These are phyloP conservation scores for Anabacerthia variegaticeps DNA, from an alignment of 2,797 vertebrate genomes.

Conservation along the genomic window DNA sequence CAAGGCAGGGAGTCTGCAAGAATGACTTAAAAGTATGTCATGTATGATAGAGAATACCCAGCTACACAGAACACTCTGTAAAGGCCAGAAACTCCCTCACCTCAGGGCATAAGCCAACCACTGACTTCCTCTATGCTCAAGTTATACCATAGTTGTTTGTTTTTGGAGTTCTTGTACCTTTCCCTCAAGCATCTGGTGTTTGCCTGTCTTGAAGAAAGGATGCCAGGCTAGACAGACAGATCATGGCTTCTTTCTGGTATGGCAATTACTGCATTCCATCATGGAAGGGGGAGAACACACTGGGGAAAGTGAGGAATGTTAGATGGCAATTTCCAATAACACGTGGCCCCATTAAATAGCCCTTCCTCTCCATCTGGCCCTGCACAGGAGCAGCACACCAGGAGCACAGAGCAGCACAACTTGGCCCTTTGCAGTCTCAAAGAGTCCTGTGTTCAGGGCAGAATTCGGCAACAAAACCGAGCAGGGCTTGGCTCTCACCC, in stretches of 20 bases:
- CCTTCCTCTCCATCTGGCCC: not conserved
- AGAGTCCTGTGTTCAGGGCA: not conserved
- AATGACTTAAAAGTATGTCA: not conserved
- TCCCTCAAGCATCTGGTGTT: slow-evolving; percentile 53
- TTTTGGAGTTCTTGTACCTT: slow-evolving; percentile 45
- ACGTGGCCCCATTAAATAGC: not conserved
- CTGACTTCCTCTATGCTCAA: slow-evolving; percentile 40
- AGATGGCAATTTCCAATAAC: slow-evolving; percentile 55
- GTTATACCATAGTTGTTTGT: slow-evolving; percentile 44
- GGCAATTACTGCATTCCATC: slow-evolving; percentile 65
- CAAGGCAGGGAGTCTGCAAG: not conserved
- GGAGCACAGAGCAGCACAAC: not conserved
- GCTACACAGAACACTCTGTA: not conserved
- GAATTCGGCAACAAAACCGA: not conserved
- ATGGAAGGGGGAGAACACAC: slow-evolving; percentile 46
- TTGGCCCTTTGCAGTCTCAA: not conserved
- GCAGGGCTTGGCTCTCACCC: not conserved
- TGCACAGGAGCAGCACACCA: not conserved
- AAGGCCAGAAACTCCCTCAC: slow-evolving; percentile 4
- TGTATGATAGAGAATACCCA: not conserved
- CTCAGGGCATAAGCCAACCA: slow-evolving; percentile 40
- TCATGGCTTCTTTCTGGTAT: slow-evolving; percentile 59
- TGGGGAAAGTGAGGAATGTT: slow-evolving; percentile 36
- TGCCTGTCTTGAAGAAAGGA: slow-evolving; percentile 40
- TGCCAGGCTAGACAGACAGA: slow-evolving; percentile 59